phyloP scores from a whole-genome alignment of 2,888 invertebrate genomes.

The Lissocephala sabroskyi region DNA sequence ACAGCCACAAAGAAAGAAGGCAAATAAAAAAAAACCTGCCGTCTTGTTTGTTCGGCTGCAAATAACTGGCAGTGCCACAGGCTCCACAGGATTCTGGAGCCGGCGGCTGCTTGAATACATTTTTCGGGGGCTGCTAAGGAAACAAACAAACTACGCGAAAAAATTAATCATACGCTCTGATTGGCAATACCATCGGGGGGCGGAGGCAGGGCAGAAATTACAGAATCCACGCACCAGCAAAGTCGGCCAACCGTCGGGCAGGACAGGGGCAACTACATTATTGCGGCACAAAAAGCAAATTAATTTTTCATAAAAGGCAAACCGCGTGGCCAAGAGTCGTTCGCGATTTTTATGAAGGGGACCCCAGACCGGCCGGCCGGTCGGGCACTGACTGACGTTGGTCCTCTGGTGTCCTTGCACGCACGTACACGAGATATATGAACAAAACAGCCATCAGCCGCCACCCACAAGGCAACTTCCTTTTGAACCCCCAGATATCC shows the following conservation, averaged over 20 bases:
- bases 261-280: slow-evolving; percentile 39
- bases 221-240: too few species aligned
- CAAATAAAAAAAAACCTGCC: slow-evolving; percentile 45
- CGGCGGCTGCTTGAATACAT: too few species aligned
- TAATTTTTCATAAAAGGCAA: slow-evolving; percentile 63
- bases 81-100: too few species aligned
- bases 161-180: slow-evolving; percentile 65
- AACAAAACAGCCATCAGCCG: neutral
- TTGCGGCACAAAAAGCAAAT: slow-evolving; percentile 57
- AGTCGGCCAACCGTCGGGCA: neutral
- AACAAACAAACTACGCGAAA: slow-evolving; percentile 29
- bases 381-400: slow-evolving; percentile 11
- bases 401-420: slow-evolving; percentile 1
- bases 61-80: slow-evolving; percentile 25
- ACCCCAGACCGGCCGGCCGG: neutral
- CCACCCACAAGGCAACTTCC: neutral
- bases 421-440: slow-evolving; percentile 5
- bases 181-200: slow-evolving; percentile 50
- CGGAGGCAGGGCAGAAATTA: neutral
- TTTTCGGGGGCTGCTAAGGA: too few species aligned
- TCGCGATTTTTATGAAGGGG: neutral
- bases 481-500: too few species aligned
- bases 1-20: too few species aligned
- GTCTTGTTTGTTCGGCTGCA: slow-evolving; percentile 43
- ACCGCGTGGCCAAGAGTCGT: slow-evolving; percentile 28